phyloP scores from a whole-genome alignment of 2,797 vertebrate species.

The Amazona ochrocephala region DNA sequence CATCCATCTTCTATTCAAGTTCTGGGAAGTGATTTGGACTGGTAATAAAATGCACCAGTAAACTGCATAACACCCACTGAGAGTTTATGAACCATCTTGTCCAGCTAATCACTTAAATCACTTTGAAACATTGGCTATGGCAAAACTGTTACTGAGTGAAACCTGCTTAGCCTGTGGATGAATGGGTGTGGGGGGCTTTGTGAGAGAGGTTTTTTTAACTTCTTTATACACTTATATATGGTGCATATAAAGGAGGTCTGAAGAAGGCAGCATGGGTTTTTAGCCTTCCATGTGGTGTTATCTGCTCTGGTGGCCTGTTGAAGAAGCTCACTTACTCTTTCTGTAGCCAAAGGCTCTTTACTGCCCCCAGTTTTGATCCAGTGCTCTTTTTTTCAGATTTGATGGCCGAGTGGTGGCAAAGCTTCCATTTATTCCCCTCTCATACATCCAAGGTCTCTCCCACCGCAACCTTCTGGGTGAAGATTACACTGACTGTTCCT shows the following conservation, averaged over 20 bases:
- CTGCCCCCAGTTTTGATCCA: not conserved
- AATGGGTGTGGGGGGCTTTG: not conserved
- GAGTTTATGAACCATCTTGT: not conserved
- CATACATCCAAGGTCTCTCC: constrained; percentile 95
- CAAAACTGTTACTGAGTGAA: not conserved
- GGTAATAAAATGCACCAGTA: not conserved
- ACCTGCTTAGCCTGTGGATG: not conserved
- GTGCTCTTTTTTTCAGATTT: constrained; percentile 81
- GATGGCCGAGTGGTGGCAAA: constrained; percentile 97
- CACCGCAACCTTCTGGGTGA: constrained; percentile 96
- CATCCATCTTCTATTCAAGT: not conserved
- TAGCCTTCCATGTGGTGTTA: not conserved
- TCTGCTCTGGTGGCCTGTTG: not conserved
- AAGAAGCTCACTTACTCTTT: not conserved
- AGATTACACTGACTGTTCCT: constrained; percentile 97
- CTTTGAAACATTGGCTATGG: not conserved
- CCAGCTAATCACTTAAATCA: not conserved
- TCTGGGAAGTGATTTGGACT: not conserved
- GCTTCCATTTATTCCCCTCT: constrained; percentile 93
- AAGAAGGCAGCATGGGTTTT: not conserved
- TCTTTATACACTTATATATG: not conserved
- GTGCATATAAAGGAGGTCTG: not conserved
- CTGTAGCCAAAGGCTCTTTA: not conserved
- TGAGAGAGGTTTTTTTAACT: not conserved
- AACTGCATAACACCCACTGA: not conserved